Conservation (phyloP, 1,140 invertebrate genomes). For the Himalopsyche phryganea region DNA sequence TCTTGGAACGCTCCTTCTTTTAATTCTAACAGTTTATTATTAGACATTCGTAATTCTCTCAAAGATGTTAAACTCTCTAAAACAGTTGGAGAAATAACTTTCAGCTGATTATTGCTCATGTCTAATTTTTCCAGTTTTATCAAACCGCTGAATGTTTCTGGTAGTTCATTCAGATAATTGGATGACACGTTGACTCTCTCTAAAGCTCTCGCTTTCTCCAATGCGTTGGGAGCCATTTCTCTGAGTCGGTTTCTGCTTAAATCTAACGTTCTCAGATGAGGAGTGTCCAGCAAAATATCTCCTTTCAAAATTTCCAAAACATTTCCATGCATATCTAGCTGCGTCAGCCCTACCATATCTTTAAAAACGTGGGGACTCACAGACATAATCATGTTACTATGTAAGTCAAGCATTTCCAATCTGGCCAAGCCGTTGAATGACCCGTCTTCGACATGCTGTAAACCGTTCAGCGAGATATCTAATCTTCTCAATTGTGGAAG, state of each 20-base stretch:
- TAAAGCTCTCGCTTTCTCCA: slow-evolving; percentile 65
- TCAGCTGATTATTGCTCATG: slow-evolving; percentile 76
- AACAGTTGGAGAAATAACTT: slow-evolving; percentile 62
- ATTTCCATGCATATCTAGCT: slow-evolving; percentile 73
- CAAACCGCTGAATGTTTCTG: slow-evolving; percentile 64
- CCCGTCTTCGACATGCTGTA: slow-evolving; percentile 66
- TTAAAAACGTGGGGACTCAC: slow-evolving; percentile 66
- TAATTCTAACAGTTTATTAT: slow-evolving; percentile 72
- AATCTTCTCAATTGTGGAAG: slow-evolving; percentile 68
- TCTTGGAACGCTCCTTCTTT: slow-evolving; percentile 69
- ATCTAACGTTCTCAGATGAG: slow-evolving; percentile 64
- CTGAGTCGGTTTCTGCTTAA: slow-evolving; percentile 74
- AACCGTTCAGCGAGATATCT: slow-evolving; percentile 72
- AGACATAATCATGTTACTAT: slow-evolving; percentile 68
- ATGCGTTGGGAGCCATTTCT: slow-evolving; percentile 61
- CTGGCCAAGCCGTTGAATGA: slow-evolving; percentile 67
- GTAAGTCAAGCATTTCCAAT: slow-evolving; percentile 72
- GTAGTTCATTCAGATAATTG: slow-evolving; percentile 71
- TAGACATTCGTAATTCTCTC: slow-evolving; percentile 63
- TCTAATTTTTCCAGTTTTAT: slow-evolving; percentile 67
- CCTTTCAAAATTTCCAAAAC: slow-evolving; percentile 67
- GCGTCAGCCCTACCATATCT: slow-evolving; percentile 60
- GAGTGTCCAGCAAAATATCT: slow-evolving; percentile 64
- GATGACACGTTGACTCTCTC: slow-evolving; percentile 73
- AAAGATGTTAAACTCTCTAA: slow-evolving; percentile 65